Evolutionary conservation across 2,888 invertebrate species (phyloP).

Genomic region (Heliconius erato): DNA sequence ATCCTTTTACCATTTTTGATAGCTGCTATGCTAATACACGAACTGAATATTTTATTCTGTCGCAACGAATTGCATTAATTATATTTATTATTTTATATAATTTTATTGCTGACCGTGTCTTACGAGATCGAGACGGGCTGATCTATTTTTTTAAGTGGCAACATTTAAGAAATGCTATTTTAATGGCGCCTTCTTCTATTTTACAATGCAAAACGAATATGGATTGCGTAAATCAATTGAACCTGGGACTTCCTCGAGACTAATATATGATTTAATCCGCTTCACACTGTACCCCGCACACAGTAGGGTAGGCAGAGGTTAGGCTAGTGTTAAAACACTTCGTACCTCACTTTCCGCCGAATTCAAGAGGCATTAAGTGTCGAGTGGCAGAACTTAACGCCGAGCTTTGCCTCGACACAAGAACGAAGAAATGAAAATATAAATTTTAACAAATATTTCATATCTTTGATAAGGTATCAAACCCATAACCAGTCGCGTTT

Average conservation of each 20-base stretch:
- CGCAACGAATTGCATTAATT: slow-evolving; percentile 19
- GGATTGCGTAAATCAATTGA: not conserved
- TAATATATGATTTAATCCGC: not conserved
- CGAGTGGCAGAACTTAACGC: no score
- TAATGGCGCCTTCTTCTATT: not conserved
- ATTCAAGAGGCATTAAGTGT: no score
- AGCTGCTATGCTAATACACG: slow-evolving; percentile 37
- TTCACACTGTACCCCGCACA: no score
- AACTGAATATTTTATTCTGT: slow-evolving; percentile 29
- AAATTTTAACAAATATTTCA: no score
- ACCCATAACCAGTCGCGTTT: no score
- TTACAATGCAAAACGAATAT: not conserved
- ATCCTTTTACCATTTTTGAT: slow-evolving; percentile 42
- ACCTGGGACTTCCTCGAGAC: not conserved
- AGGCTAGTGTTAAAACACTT: no score
- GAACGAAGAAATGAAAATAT: no score
- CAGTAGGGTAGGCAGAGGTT: no score
- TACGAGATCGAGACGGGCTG: not conserved
- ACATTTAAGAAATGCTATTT: not conserved
- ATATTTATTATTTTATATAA: slow-evolving; percentile 6
- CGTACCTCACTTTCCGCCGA: no score
- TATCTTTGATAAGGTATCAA: no score
- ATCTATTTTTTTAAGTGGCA: not conserved
- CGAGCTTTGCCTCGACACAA: no score
- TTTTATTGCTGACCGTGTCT: not conserved